Evolutionary conservation across 2,888 invertebrate genomes (phyloP), one percentile per base, ranked within the genome.

Genomic region (Dryomyza anilis): DNA sequence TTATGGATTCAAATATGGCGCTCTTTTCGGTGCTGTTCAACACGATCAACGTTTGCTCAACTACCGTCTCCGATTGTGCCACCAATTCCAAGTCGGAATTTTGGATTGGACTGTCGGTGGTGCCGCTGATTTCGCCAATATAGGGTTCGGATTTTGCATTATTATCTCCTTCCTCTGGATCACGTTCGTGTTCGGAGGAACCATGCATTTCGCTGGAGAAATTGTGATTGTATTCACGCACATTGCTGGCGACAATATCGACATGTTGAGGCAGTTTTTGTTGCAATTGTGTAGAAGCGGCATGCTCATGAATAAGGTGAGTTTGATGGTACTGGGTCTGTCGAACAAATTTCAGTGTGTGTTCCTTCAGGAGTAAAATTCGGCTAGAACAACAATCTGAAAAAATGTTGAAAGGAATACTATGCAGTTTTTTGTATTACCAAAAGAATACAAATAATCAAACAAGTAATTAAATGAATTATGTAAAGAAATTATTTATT

Each of bases 321-420:
- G 67, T 68, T 63, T 71, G 67, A 46, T 71, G 70, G 48, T 73
- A 71, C 48, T 70, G 70, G 16, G 70, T 69, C 30, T 72, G 67
- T 43, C 70, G 70, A 63, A 72, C 72, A 63, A 78, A 74, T 64
- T 78, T 76, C 48, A 80, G 71, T 23, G 81, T 78, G 67, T 80
- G 78, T 66, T 80, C 75, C 71, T 78, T 78, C 63, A 81, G 68
- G 52, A 80, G 77, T 81, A 81, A 74, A 68, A 81, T 76, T 72
- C 81, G 80, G 79, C 81, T 81, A 63, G 81, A 81, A 80, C 81
- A 81, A 81, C 81, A 81, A 78, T 81, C 81, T 81, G 58, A 5
- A 25, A n/a, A 39, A 7, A 6, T 39, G 7, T 3, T 7, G n/a
- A 39, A n/a, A 39, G 39, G 33, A 39, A 39, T 3, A 39, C n/a